phyloP scores from a whole-genome alignment of 2,797 vertebrate species.

The Morus bassanus region DNA sequence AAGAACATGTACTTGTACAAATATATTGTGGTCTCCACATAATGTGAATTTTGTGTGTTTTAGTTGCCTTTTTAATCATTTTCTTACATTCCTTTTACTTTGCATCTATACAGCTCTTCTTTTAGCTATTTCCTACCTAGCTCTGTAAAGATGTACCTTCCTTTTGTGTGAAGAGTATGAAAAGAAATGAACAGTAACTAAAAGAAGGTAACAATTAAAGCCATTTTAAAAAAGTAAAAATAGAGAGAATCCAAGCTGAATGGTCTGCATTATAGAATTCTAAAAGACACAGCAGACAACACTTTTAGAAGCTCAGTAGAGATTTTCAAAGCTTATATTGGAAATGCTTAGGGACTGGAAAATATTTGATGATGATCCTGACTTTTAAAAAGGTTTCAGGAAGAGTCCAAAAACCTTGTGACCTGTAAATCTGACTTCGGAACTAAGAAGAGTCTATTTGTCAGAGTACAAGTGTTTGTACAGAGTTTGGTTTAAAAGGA shows the following conservation, averaged over 20 bases:
- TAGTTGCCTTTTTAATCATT: slow-evolving; percentile 63
- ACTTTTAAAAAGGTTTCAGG: slow-evolving; percentile 3
- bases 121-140: slow-evolving; percentile 65
- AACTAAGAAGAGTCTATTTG: neutral
- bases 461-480: neutral
- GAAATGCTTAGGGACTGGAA: neutral
- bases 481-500: neutral
- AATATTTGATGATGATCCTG: neutral
- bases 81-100: slow-evolving; percentile 70
- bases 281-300: neutral
- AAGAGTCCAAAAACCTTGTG: neutral
- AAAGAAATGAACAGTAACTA: slow-evolving; percentile 64
- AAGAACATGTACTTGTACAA: slow-evolving; percentile 46
- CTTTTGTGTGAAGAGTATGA: slow-evolving; percentile 67
- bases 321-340: neutral
- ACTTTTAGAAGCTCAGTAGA: neutral
- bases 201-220: slow-evolving; percentile 61
- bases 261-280: neutral
- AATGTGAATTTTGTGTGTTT: slow-evolving; percentile 63
- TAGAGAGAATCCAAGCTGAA: neutral
- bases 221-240: slow-evolving; percentile 8
- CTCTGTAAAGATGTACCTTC: slow-evolving; percentile 64
- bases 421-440: neutral
- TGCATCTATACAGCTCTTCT: slow-evolving; percentile 63
- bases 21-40: slow-evolving; percentile 45